Percentiles rank a stretch among this genome's conserved stretches.
Evolutionary conservation across 2,113 vertebrate genomes (phyloP).

Genomic region (Eleginops maclovinus): DNA sequence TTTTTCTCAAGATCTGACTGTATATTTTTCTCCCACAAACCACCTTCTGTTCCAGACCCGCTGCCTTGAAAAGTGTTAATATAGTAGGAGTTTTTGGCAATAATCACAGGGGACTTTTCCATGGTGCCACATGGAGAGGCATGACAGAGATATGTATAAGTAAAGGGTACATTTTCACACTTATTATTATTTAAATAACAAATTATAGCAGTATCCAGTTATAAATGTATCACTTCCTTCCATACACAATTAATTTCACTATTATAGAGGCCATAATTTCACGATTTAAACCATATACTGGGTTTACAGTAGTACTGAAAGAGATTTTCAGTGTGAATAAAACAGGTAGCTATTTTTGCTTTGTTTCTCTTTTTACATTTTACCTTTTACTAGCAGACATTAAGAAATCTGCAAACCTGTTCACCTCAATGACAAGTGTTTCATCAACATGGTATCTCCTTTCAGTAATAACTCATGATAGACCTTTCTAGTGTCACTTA

Average conservation of each 20-base stretch:
- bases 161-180: background rate
- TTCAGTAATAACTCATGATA: background rate
- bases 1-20: slow-evolving; percentile 2
- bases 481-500: background rate
- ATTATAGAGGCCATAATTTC: too few relatives aligned
- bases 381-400: too few relatives aligned
- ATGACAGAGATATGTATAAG: background rate
- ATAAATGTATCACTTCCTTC: background rate
- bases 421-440: too few relatives aligned
- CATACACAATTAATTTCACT: background rate
- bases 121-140: slow-evolving; percentile 1
- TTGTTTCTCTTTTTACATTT: too few relatives aligned
- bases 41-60: background rate
- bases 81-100: slow-evolving; percentile 4
- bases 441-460: background rate
- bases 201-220: background rate
- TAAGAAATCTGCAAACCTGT: too few relatives aligned
- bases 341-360: too few relatives aligned
- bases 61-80: slow-evolving; percentile 12
- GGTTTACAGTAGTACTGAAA: too few relatives aligned
- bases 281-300: too few relatives aligned
- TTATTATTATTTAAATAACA: background rate
- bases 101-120: background rate
- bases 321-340: too few relatives aligned
- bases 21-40: slow-evolving; percentile 12